phyloP scores from a whole-genome alignment of 1,140 invertebrate species.

The Brachionus rotundiformis region DNA sequence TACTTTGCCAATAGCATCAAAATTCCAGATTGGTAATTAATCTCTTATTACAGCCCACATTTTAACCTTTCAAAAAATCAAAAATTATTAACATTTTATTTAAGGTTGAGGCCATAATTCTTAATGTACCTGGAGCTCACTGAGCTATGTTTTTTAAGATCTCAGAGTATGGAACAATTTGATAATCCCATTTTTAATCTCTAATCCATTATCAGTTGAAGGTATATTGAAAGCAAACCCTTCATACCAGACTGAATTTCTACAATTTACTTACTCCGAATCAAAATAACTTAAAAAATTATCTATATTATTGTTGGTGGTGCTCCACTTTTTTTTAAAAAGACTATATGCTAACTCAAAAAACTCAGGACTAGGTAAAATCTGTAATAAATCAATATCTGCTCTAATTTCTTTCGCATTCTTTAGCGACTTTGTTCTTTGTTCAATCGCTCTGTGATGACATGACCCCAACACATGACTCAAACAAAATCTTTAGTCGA shows the following conservation, averaged over 20 bases:
- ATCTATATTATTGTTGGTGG: not conserved
- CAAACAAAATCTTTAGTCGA: not conserved
- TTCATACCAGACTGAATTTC: not conserved
- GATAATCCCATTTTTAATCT: not conserved
- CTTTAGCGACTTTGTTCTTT: not conserved
- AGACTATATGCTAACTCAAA: not conserved
- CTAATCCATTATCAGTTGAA: not conserved
- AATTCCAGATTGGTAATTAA: not conserved
- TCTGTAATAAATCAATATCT: not conserved
- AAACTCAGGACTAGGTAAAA: not conserved
- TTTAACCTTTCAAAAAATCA: not conserved
- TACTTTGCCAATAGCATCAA: conserved; percentile 9
- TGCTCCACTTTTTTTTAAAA: not conserved
- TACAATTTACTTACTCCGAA: not conserved
- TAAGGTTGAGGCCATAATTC: not conserved
- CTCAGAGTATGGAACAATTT: not conserved
- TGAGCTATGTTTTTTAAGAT: not conserved
- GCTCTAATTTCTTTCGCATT: not conserved
- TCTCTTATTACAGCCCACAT: not conserved
- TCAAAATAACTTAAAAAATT: not conserved
- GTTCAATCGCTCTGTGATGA: not conserved
- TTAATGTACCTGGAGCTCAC: not conserved
- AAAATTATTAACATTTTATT: not conserved
- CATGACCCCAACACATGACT: not conserved
- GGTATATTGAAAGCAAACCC: not conserved